phyloP scores from a whole-genome alignment of 2,888 invertebrate genomes.

The Volucella inanis region DNA sequence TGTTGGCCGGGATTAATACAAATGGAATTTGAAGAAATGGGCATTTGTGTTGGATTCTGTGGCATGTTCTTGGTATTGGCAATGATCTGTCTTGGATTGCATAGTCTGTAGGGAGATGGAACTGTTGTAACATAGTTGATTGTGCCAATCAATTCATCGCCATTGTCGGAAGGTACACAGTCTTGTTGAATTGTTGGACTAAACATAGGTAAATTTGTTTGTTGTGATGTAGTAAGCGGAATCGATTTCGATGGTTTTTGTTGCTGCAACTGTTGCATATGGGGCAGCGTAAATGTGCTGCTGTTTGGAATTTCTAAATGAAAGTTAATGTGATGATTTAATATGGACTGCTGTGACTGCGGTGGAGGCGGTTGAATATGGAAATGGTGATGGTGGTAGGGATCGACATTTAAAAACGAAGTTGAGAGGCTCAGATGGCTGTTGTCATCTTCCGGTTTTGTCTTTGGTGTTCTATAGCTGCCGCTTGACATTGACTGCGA shows the following conservation, averaged over 20 bases:
- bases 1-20: slow-evolving; percentile 47
- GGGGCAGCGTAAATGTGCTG: slow-evolving; percentile 76
- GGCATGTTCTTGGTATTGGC: slow-evolving; percentile 21
- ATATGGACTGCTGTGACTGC: slow-evolving; percentile 75
- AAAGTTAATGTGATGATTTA: slow-evolving; percentile 61
- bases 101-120: slow-evolving; percentile 39
- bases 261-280: slow-evolving; percentile 74
- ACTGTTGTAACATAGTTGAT: slow-evolving; percentile 44
- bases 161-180: slow-evolving; percentile 11
- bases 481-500: slow-evolving; percentile 81
- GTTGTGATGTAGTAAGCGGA: slow-evolving; percentile 11
- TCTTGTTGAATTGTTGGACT: slow-evolving; percentile 42
- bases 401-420: slow-evolving; percentile 79
- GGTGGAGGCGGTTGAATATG: slow-evolving; percentile 76
- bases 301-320: slow-evolving; percentile 45
- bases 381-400: slow-evolving; percentile 53
- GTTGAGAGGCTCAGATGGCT: slow-evolving; percentile 82
- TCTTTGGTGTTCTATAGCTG: slow-evolving; percentile 68
- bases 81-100: slow-evolving; percentile 43
- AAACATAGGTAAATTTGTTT: slow-evolving; percentile 11
- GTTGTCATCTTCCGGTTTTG: slow-evolving; percentile 77
- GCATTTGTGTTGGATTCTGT: slow-evolving; percentile 2
- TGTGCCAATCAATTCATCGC: slow-evolving; percentile 42
- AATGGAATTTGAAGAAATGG: slow-evolving; percentile 24
- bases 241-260: slow-evolving; percentile 42